Evolutionary conservation across 2,113 vertebrate species (phyloP).

Genomic region (Thamnophis sirtalis): DNA sequence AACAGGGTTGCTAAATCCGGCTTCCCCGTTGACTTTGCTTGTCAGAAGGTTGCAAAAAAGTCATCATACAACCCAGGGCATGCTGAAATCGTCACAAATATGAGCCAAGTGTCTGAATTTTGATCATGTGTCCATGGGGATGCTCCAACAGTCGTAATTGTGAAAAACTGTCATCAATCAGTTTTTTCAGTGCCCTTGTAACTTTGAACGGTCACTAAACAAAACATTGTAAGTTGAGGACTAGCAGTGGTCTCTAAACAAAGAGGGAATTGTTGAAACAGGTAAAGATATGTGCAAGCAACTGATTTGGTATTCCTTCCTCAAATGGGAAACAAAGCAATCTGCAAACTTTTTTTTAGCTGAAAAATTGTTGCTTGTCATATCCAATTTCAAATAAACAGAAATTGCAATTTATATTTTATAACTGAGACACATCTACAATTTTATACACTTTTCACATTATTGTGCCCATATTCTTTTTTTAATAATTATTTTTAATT

Average conservation of each 20-base stretch:
- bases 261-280: not conserved
- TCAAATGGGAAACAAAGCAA: not conserved
- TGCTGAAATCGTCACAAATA: not conserved
- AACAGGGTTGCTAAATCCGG: not conserved
- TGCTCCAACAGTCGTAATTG: not conserved
- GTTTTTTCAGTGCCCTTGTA: not conserved
- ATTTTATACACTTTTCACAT: not conserved
- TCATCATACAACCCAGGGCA: not conserved
- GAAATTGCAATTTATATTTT: not conserved
- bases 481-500: not conserved
- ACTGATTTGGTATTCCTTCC: not conserved
- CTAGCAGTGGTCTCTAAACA: not conserved
- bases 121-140: not conserved
- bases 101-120: not conserved
- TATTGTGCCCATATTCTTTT: not conserved
- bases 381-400: not conserved
- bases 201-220: not conserved
- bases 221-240: not conserved
- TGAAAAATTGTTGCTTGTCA: not conserved
- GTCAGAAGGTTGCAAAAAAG: not conserved
- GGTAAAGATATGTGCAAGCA: not conserved
- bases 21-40: not conserved
- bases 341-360: not conserved
- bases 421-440: not conserved
- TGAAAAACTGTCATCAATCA: not conserved